Conservation (phyloP, 2,888 invertebrate species). For the Acleris literana region DNA sequence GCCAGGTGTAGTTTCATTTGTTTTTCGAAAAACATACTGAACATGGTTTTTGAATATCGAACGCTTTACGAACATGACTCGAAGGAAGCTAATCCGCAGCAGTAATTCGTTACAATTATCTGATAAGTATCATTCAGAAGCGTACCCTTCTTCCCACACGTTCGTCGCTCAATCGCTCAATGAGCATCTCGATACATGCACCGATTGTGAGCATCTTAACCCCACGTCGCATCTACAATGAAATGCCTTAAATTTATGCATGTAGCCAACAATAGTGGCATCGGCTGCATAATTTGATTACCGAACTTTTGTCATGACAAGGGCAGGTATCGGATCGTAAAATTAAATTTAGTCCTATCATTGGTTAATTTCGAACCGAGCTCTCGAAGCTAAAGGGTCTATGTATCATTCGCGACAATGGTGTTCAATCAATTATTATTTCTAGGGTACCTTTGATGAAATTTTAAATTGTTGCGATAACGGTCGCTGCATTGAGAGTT, state of each 20-base stretch:
- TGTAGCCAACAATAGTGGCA: slow-evolving; percentile 73
- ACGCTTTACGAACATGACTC: slow-evolving; percentile 30
- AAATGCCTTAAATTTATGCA: slow-evolving; percentile 79
- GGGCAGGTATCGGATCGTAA: slow-evolving; percentile 81
- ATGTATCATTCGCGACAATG: slow-evolving; percentile 76
- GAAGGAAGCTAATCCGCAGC: slow-evolving; percentile 57
- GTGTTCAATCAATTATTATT: slow-evolving; percentile 80
- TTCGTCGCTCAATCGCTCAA: slow-evolving; percentile 71
- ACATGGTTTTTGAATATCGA: slow-evolving; percentile 31
- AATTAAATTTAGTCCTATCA: slow-evolving; percentile 82
- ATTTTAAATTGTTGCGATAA: slow-evolving; percentile 78
- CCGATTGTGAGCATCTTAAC: slow-evolving; percentile 70
- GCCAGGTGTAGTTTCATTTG: slow-evolving; percentile 39
- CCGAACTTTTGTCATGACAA: slow-evolving; percentile 70
- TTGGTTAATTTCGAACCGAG: slow-evolving; percentile 80
- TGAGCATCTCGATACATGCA: slow-evolving; percentile 69
- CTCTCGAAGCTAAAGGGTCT: slow-evolving; percentile 67
- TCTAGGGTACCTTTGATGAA: slow-evolving; percentile 79
- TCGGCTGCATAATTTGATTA: slow-evolving; percentile 83
- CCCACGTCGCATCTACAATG: slow-evolving; percentile 74
- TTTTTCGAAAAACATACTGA: slow-evolving; percentile 21
- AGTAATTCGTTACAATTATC: slow-evolving; percentile 80
- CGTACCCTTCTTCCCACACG: slow-evolving; percentile 81
- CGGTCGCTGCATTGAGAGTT: slow-evolving; percentile 75
- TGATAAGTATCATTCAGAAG: slow-evolving; percentile 76